Evolutionary conservation across 2,888 invertebrate genomes (phyloP).

Genomic region (Tryphoninae sp.): DNA sequence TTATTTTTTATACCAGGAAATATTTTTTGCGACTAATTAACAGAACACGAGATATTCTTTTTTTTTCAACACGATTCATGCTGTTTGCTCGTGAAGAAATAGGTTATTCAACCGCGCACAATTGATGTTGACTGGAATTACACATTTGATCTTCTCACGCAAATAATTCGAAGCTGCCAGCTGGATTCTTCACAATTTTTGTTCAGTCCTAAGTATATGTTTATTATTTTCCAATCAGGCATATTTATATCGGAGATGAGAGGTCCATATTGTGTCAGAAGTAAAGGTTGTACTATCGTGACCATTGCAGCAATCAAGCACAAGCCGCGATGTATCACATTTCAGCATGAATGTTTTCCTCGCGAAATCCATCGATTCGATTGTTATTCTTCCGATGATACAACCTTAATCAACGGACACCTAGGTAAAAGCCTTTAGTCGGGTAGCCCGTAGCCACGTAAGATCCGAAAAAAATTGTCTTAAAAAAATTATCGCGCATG

Average conservation of each 20-base stretch:
- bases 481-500: slow-evolving; percentile 11
- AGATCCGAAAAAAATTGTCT: slow-evolving; percentile 28
- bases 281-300: not conserved
- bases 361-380: not conserved
- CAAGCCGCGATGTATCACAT: too few relatives aligned
- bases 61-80: slow-evolving; percentile 1
- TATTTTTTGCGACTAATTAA: slow-evolving; percentile 26
- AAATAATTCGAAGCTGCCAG: not conserved
- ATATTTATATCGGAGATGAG: not conserved
- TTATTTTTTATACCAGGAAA: slow-evolving; percentile 14
- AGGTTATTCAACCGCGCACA: slow-evolving; percentile 8
- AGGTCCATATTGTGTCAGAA: not conserved
- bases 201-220: not conserved
- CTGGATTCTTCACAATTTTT: not conserved
- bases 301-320: not conserved
- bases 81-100: not conserved
- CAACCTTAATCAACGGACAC: not conserved
- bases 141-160: slow-evolving; percentile 7
- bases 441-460: slow-evolving; percentile 1
- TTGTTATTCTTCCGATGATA: not conserved
- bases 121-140: slow-evolving; percentile 27
- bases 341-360: not conserved
- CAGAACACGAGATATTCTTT: slow-evolving; percentile 3
- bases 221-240: not conserved
- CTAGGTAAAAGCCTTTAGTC: not conserved